These are phyloP conservation scores for Ascidia mentula DNA, from an alignment of 23 tunicate species.

Conservation along the genomic window DNA sequence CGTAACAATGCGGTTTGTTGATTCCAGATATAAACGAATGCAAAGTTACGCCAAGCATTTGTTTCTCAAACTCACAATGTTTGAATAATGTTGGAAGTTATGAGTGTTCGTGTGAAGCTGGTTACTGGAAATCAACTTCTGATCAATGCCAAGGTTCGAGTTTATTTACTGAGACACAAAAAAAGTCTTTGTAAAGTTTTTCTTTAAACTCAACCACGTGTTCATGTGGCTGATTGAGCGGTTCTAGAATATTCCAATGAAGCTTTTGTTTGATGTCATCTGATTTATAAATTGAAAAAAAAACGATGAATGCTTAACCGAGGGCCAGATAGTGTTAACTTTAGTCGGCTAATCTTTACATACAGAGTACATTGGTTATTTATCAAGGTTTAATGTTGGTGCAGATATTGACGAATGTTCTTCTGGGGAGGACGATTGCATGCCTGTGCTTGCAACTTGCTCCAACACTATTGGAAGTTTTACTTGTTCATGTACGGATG, in stretches of 20 bases:
- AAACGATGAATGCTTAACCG: too few species aligned
- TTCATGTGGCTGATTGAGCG: too few species aligned
- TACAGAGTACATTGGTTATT: too few species aligned
- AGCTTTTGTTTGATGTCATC: too few species aligned
- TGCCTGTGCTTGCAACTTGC: slow-evolving; percentile 13
- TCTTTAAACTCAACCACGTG: neutral
- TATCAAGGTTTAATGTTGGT: too few species aligned
- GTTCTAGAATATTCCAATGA: too few species aligned
- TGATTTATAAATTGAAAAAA: too few species aligned
- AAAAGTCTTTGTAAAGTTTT: neutral
- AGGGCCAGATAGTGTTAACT: too few species aligned
- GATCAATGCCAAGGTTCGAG: slow-evolving; percentile 28
- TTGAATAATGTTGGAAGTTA: slow-evolving; percentile 24
- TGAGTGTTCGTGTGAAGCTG: slow-evolving; percentile 13
- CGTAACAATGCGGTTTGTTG: too few species aligned
- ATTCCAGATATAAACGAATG: slow-evolving; percentile 16
- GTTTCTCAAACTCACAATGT: slow-evolving; percentile 10
- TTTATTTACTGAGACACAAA: too few species aligned
- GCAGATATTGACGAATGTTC: slow-evolving; percentile 56
- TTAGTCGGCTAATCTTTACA: too few species aligned
- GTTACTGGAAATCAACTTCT: slow-evolving; percentile 26
- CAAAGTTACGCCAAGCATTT: neutral
- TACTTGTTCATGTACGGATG: slow-evolving; percentile 32
- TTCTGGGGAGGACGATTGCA: slow-evolving; percentile 15
- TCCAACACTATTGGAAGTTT: slow-evolving; percentile 50